A percentile compares a stretch with the other conserved stretches of the same genome.
Evolutionary conservation across 2,113 vertebrate species (phyloP).

Genomic region (Gavialis gangeticus): DNA sequence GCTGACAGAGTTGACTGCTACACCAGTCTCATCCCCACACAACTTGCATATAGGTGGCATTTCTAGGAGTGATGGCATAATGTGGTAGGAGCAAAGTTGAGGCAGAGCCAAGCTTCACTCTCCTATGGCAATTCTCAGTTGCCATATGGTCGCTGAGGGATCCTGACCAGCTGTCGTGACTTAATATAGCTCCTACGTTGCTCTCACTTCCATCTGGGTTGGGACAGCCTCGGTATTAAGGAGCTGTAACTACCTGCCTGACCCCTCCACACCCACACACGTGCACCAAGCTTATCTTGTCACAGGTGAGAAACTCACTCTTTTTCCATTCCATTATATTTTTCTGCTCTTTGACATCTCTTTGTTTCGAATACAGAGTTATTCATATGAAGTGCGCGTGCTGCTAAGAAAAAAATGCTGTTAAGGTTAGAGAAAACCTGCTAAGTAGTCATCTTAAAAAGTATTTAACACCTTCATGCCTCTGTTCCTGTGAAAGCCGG

Average conservation of each 20-base stretch:
- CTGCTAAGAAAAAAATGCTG: background rate
- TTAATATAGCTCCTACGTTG: background rate
- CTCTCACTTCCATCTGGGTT: background rate
- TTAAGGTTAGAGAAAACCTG: background rate
- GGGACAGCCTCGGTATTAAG: background rate
- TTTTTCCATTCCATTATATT: background rate
- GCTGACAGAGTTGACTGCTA: background rate
- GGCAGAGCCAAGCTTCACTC: background rate
- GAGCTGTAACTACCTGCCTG: background rate
- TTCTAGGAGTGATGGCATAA: background rate
- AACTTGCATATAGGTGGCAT: no score
- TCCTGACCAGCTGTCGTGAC: background rate
- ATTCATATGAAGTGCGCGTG: background rate
- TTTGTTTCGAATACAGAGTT: no score
- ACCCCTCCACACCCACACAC: background rate
- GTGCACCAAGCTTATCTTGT: background rate
- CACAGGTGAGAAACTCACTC: background rate
- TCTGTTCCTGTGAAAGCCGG: background rate
- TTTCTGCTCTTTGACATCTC: no score
- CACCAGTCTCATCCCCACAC: background rate
- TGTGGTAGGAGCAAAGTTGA: background rate
- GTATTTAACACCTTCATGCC: background rate
- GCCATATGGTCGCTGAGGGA: no score
- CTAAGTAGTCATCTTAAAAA: background rate
- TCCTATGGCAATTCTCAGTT: background rate